phyloP scores from a whole-genome alignment of 2,113 vertebrate genomes.

The Psilopsiagon aurifrons region DNA sequence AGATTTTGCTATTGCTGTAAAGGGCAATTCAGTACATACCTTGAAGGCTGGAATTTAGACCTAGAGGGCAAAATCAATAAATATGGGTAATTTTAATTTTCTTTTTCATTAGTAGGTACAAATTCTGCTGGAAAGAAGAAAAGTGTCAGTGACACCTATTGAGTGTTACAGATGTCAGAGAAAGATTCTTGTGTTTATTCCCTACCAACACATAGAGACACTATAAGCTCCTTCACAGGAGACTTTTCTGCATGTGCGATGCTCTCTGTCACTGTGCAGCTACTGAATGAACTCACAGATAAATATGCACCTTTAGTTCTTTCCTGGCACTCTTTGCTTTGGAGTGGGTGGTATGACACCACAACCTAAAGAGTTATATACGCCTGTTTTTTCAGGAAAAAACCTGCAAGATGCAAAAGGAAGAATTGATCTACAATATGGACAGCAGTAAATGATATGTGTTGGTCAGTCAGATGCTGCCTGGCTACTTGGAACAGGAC shows the following conservation, averaged over 20 bases:
- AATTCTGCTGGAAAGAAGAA: background rate
- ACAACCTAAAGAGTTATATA: background rate
- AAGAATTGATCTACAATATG: background rate
- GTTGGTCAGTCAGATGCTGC: background rate
- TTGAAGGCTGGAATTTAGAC: background rate
- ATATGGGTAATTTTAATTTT: background rate
- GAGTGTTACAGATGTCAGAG: background rate
- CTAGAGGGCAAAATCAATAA: background rate
- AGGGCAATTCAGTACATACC: background rate
- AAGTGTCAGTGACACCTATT: background rate
- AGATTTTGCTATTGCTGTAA: background rate
- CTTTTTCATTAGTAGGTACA: background rate
- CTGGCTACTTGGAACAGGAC: background rate
- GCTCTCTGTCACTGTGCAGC: background rate
- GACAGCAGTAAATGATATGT: background rate
- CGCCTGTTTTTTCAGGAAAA: background rate
- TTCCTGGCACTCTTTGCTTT: background rate
- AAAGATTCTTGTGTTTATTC: background rate
- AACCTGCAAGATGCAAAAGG: background rate
- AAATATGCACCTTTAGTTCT: background rate
- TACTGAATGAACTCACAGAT: background rate
- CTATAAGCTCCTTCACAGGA: background rate
- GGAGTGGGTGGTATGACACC: background rate
- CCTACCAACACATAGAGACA: background rate
- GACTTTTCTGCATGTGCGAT: background rate